Base-by-base conservation (phyloP, 2,113 vertebrate species). In the Trematocara marginatum region DNA sequence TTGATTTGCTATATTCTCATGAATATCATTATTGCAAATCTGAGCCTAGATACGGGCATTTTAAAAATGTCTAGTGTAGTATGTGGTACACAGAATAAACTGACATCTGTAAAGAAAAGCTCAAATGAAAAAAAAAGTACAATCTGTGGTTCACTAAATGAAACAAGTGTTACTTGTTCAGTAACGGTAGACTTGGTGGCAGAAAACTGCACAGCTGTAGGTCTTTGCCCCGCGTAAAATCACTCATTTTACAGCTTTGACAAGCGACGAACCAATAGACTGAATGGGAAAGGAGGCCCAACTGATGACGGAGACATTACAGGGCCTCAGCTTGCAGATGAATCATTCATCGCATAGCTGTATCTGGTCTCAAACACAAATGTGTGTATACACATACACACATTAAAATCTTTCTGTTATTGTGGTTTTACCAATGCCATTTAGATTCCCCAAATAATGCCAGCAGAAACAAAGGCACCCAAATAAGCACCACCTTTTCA, bases 301-400 rank as follows among this genome's bases (percentile, higher is more conserved):
- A 10, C 3, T 80, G 92, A 69, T 90, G 87, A 92, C 56, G 51
- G 91, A 93, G 56, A 74, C 45, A 34, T 83, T 59, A 81, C 79
- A 82, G 74, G 81, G 81, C 71, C 80, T 74, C 78, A 79, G 29
- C 42, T 40, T 6, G 9, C 54, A 69, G 42, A 79, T 83, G 59
- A 54, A 42, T 64, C 10, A 76, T 64, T 89, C 83, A 85, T 87
- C 86, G 76, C 88, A 76, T 78, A 23, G 64, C n/a, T 29, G 81
- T 78, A 52, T 66, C 23, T 61, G 10, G 57, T 10, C 52, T 47
- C 16, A 45, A 51, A 89, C 56, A 57, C 51, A 23, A 42, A 57
- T 5, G 18, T 74, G 61, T 35, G 9, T 6, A 66, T 20, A 20
- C 0, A 5, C 34, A 7, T 1, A 26, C 61, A 7, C 83, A 64